Evolutionary conservation across 1,140 invertebrate genomes (phyloP), one percentile per base, ranked within the genome.

Genomic region (Metopolophium dirhodum): DNA sequence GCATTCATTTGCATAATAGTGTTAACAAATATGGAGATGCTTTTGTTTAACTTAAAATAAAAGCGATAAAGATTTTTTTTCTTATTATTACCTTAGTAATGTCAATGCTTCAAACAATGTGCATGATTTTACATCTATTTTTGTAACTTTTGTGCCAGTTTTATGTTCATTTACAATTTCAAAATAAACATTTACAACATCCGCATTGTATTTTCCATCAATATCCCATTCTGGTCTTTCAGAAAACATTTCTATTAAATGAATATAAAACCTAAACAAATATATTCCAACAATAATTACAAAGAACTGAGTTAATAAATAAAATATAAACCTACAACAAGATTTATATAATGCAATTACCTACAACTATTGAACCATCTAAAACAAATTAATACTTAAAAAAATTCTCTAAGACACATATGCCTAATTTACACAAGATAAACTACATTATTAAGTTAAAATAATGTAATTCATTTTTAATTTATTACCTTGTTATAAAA

Each of bases 181-280:
- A 95, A 97, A 98, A 95, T 98, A 99, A 35, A 99, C 95, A 95
- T 97, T 96, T 61, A 99, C 95, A 87, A 95, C 97, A 14, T 96
- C 95, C 20, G 96, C 94, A 86, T 94, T 96, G 95, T 99, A 99
- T 94, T 96, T 96, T 85, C 95, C 95, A 2, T 97, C 95, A 90
- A 94, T 94, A 95, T 99, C 98, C 97, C 98, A 99, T 11, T 96
- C 96, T 45, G 97, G 96, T 92, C 96, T 95, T 47, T 97, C 96
- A 51, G 96, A 96, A 95, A 99, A 98, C 94, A 99, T 95, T 94
- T 96, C 96, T 88, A 96, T 95, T 1, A 98, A 95, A 94, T 98
- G 98, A 93, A 97, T 97, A 90, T 95, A 94, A 94, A 99, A 96
- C 45, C 97, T 97, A 93, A 95, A 95, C 94, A 54, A 54, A 77